phyloP scores from a whole-genome alignment of 1,140 invertebrate genomes.

The Drosophila chauvacae region DNA sequence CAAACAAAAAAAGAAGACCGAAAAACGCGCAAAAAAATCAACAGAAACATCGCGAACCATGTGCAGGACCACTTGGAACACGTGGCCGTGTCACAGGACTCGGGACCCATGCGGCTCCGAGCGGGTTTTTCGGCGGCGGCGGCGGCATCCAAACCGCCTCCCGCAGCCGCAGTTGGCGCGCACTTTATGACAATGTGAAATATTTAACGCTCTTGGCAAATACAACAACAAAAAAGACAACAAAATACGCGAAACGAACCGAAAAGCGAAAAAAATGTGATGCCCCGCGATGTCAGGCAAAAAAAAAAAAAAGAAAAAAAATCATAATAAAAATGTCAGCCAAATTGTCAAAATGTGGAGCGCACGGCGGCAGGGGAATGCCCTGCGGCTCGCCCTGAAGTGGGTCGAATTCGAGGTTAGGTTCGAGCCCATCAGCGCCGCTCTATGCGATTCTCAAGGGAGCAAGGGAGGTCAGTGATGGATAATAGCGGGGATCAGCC shows the following conservation, averaged over 20 bases:
- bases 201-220: constrained; percentile 68
- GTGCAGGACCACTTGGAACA: constrained; percentile 45
- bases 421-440: constrained; percentile 5
- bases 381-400: constrained; percentile 16
- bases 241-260: constrained; percentile 23
- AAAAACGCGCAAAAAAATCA: constrained; percentile 29
- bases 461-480: constrained; percentile 1
- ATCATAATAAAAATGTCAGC: constrained; percentile 72
- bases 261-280: constrained; percentile 25
- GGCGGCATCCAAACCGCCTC: constrained; percentile 17
- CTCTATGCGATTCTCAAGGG: constrained; percentile 23
- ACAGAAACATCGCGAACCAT: constrained; percentile 35
- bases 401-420: constrained; percentile 25
- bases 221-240: constrained; percentile 27
- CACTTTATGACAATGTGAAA: constrained; percentile 80
- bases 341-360: constrained; percentile 70
- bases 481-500: constrained; percentile 18
- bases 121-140: constrained; percentile 8
- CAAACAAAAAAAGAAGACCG: constrained; percentile 2
- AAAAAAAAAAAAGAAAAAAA: constrained; percentile 25
- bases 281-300: constrained; percentile 21
- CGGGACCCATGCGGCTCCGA: constrained; percentile 12
- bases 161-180: constrained; percentile 52
- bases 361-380: constrained; percentile 31
- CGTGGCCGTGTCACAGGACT: constrained; percentile 56